phyloP scores from a whole-genome alignment of 2,888 invertebrate species.

The Apamea sordens region DNA sequence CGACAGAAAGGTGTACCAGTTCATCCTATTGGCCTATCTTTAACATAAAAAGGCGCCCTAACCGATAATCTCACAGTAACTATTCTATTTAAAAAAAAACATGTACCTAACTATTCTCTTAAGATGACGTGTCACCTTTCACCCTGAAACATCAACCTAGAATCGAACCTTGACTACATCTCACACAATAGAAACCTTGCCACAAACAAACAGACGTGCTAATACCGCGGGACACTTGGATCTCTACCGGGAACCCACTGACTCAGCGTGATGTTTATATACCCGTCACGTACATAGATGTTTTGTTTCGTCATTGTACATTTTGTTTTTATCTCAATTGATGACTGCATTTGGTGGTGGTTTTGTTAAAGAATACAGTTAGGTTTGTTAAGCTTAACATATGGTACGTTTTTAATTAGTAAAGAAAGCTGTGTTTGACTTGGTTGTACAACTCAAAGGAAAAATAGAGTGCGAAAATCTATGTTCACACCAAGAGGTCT shows the following conservation, averaged over 20 bases:
- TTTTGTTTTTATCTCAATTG: slow-evolving; percentile 57
- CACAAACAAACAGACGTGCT: slow-evolving; percentile 21
- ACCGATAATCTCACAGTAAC: neutral
- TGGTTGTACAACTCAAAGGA: neutral
- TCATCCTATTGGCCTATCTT: too few species aligned
- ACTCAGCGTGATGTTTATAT: slow-evolving; percentile 71
- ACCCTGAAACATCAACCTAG: slow-evolving; percentile 53
- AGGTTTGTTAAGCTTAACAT: neutral
- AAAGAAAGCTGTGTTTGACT: slow-evolving; percentile 1
- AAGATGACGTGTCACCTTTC: slow-evolving; percentile 17
- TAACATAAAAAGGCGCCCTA: neutral
- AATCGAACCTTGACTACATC: slow-evolving; percentile 34
- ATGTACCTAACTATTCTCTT: neutral
- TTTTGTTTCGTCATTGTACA: slow-evolving; percentile 55
- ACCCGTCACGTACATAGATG: slow-evolving; percentile 62
- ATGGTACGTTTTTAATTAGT: neutral
- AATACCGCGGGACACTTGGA: slow-evolving; percentile 46
- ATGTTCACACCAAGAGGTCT: neutral
- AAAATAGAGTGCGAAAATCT: neutral
- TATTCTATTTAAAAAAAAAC: too few species aligned
- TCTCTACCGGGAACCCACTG: slow-evolving; percentile 62
- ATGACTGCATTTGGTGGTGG: slow-evolving; percentile 50
- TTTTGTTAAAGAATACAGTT: slow-evolving; percentile 33
- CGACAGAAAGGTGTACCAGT: too few species aligned
- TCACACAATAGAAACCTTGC: slow-evolving; percentile 51